Percentiles rank a stretch among this genome's conserved stretches.
Conservation (phyloP, 2,797 vertebrate species). For the Ctenopoma multispine region DNA sequence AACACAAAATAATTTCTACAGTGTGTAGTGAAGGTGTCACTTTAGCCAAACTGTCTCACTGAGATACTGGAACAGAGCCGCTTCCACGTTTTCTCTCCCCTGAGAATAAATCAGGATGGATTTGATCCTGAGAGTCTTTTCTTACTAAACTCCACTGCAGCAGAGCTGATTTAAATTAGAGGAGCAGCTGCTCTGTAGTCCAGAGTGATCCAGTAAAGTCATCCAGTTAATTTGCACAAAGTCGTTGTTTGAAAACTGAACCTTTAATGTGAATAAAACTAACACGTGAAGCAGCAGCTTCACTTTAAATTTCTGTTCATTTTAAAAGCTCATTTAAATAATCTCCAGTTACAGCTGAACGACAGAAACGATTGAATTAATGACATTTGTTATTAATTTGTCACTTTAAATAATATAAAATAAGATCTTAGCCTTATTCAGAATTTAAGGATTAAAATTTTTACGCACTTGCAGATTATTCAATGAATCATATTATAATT, state of each 20-base stretch:
- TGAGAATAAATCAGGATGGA: background rate
- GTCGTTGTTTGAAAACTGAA: background rate
- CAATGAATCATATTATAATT: too few species aligned
- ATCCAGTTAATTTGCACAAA: background rate
- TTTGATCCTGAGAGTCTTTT: background rate
- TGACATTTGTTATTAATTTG: background rate
- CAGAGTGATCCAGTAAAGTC: background rate
- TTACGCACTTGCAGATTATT: too few species aligned
- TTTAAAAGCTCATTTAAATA: background rate
- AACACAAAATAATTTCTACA: background rate
- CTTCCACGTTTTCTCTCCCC: accelerated
- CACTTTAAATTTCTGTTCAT: background rate
- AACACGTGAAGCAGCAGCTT: background rate
- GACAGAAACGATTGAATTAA: background rate
- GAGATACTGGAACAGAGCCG: background rate
- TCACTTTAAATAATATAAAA: background rate
- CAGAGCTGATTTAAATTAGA: background rate
- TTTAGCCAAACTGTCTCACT: background rate
- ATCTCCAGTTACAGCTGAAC: background rate
- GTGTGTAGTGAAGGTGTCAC: too few species aligned
- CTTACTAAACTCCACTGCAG: background rate
- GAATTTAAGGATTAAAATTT: too few species aligned
- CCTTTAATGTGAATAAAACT: background rate
- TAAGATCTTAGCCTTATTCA: too few species aligned
- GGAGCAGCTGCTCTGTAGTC: background rate